These are phyloP conservation scores for Sepioteuthis lessoniana DNA, from an alignment of 2,888 invertebrate genomes.

Conservation along the genomic window DNA sequence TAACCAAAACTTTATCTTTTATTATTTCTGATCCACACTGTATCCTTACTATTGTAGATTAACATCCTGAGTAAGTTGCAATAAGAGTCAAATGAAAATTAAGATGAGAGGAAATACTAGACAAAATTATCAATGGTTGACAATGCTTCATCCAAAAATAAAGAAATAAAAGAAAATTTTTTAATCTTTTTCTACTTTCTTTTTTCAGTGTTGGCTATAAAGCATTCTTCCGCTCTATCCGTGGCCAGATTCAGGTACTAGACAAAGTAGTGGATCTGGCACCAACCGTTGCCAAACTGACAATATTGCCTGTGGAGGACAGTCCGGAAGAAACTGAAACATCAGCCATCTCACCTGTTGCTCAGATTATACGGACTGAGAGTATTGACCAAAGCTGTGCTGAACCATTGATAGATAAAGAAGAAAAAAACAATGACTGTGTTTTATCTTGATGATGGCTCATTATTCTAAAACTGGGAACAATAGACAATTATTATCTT, in stretches of 20 bases:
- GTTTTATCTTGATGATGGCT: slow-evolving; percentile 57
- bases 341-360: slow-evolving; percentile 64
- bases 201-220: slow-evolving; percentile 74
- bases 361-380: slow-evolving; percentile 63
- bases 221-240: slow-evolving; percentile 71
- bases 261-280: slow-evolving; percentile 68
- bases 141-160: no score
- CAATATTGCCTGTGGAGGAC: slow-evolving; percentile 53
- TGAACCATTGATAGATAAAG: slow-evolving; percentile 48
- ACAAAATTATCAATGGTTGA: no score
- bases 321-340: slow-evolving; percentile 56
- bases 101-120: no score
- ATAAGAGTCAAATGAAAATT: no score
- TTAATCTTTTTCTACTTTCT: not conserved
- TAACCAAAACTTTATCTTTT: no score
- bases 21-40: no score
- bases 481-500: not conserved
- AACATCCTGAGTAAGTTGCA: no score
- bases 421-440: slow-evolving; percentile 61
- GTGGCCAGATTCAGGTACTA: slow-evolving; percentile 66
- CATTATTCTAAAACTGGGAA: not conserved
- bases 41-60: no score
- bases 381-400: slow-evolving; percentile 52
- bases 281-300: slow-evolving; percentile 62
- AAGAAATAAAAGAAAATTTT: no score